Percentiles rank a stretch among this genome's conserved stretches.
phyloP scores from a whole-genome alignment of 2,113 vertebrate genomes.

The Notothenia rossii region DNA sequence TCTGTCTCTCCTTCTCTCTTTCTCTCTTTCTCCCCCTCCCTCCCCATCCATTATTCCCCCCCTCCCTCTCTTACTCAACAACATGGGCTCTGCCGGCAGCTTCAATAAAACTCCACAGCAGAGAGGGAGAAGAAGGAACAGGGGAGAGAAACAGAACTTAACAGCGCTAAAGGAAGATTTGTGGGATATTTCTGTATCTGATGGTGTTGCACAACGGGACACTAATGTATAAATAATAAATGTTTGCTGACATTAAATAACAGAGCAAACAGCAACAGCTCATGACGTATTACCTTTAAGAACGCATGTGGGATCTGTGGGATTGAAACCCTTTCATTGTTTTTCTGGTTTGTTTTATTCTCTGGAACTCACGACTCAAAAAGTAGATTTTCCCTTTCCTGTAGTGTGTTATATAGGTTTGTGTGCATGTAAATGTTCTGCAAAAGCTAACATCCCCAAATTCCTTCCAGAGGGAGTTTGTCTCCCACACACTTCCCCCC shows the following conservation, averaged over 20 bases:
- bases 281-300: background rate
- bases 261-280: background rate
- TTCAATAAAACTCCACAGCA: conserved; percentile 30
- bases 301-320: background rate
- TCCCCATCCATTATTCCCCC: no score
- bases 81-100: conserved; percentile 63
- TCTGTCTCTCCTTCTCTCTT: no score
- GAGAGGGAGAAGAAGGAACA: conserved; percentile 24
- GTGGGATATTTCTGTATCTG: conserved; percentile 22
- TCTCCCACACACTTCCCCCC: no score
- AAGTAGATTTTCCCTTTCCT: background rate
- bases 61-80: conserved; percentile 60
- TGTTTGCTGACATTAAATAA: conserved; percentile 19
- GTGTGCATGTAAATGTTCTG: no score
- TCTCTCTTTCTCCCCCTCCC: conserved; percentile 17
- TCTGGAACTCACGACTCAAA: background rate
- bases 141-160: conserved; percentile 17
- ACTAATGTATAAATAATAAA: background rate
- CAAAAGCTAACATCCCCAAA: no score
- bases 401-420: no score
- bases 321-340: background rate
- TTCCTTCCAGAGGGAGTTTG: no score
- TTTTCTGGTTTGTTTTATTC: background rate
- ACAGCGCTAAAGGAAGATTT: conserved; percentile 38
- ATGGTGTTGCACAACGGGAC: conserved; percentile 30